Conservation (phyloP, 2,888 invertebrate genomes). For the Amiota minor region DNA sequence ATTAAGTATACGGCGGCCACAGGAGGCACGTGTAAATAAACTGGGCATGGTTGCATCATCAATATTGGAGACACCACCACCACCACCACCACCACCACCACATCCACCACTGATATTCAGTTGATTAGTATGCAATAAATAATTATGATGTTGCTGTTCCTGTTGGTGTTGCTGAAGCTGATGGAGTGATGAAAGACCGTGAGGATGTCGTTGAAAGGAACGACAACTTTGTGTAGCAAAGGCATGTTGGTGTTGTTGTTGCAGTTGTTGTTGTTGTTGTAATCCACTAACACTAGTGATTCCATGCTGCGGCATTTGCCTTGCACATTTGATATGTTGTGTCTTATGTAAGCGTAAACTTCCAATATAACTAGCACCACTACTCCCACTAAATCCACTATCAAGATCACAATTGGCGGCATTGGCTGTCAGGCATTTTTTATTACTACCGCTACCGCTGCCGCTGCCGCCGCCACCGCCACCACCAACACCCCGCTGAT, state of each 20-base stretch:
- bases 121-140: conserved; percentile 34
- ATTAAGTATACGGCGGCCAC: conserved; percentile 72
- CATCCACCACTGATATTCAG: conserved; percentile 44
- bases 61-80: conserved; percentile 37
- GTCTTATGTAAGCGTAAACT: conserved; percentile 76
- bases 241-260: conserved; percentile 26
- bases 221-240: conserved; percentile 70
- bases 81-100: conserved; percentile 47
- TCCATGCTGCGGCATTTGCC: neutral
- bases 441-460: conserved; percentile 73
- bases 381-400: conserved; percentile 88
- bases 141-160: conserved; percentile 22
- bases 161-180: conserved; percentile 32
- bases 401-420: conserved; percentile 75
- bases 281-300: neutral
- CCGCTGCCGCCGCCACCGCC: neutral
- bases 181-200: conserved; percentile 30
- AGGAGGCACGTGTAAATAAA: conserved; percentile 71
- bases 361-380: conserved; percentile 86
- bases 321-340: conserved; percentile 65
- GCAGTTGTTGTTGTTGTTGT: conserved; percentile 28
- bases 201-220: conserved; percentile 66
- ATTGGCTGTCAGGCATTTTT: conserved; percentile 76
- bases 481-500: neutral
- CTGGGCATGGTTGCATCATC: conserved; percentile 40